These are phyloP conservation scores for Nysson spinosus DNA, from an alignment of 2,888 invertebrate genomes.

Conservation along the genomic window DNA sequence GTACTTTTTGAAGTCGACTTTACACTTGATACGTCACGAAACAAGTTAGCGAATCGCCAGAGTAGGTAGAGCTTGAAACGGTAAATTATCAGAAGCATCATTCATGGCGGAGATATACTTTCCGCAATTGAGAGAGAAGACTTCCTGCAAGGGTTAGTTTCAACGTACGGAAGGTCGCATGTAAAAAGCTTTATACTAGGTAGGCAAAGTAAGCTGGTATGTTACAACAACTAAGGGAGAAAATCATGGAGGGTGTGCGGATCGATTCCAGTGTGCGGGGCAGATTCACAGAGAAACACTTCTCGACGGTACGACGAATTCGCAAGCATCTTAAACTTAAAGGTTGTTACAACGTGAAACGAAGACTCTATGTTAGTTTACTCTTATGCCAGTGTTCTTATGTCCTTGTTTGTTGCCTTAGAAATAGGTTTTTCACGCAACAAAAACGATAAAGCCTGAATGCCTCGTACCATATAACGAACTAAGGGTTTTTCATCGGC, in stretches of 20 bases:
- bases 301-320: constrained; percentile 23
- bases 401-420: constrained; percentile 44
- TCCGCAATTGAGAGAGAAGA: constrained; percentile 5
- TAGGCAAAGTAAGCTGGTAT: constrained; percentile 34
- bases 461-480: no score
- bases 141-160: constrained; percentile 12
- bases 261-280: constrained; percentile 62
- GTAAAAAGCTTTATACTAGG: constrained; percentile 22
- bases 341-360: constrained; percentile 19
- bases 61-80: constrained; percentile 31
- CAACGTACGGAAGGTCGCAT: constrained; percentile 32
- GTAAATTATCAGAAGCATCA: constrained; percentile 17
- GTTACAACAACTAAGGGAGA: constrained; percentile 45
- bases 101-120: constrained; percentile 27
- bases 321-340: constrained; percentile 8
- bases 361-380: constrained; percentile 10
- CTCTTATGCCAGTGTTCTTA: constrained; percentile 19
- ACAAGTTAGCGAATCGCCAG: background rate
- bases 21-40: constrained; percentile 9
- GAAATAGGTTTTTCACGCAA: constrained; percentile 11
- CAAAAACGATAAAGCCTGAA: background rate
- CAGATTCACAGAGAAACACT: constrained; percentile 50
- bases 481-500: no score
- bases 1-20: constrained; percentile 19
- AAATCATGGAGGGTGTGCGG: constrained; percentile 61